Percentiles rank a stretch among this genome's conserved stretches.
Evolutionary conservation across 2,797 vertebrate species (phyloP).

Genomic region (Pseudochromis fuscus): DNA sequence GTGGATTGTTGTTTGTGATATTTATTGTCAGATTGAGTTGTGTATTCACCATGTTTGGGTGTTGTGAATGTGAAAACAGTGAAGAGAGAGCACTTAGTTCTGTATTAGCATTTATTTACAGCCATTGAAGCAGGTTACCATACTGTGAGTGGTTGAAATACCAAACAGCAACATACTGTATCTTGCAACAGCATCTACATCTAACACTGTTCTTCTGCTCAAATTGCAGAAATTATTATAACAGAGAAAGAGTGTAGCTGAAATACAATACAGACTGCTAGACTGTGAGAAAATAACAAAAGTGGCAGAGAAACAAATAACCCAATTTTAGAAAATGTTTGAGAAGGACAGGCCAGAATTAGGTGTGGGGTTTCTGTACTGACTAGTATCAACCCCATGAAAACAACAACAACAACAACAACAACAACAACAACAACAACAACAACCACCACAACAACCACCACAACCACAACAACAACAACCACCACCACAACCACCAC

Average conservation of each 20-base stretch:
- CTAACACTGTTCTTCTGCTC: neutral
- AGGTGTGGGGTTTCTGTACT: constrained; percentile 2
- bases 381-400: constrained; percentile 13
- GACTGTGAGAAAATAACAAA: constrained; percentile 7
- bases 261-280: neutral
- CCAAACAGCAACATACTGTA: neutral
- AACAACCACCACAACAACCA: no score
- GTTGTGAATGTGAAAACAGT: neutral
- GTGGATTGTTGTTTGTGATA: neutral
- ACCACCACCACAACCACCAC: no score
- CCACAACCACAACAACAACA: no score
- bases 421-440: no score
- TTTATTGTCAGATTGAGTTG: neutral
- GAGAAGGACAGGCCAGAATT: constrained; percentile 1
- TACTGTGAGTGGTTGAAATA: neutral
- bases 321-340: constrained; percentile 1
- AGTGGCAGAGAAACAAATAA: neutral
- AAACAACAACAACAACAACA: no score
- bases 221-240: neutral
- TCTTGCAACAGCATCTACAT: no score
- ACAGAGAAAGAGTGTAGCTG: neutral
- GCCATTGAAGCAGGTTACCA: neutral
- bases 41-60: neutral
- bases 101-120: neutral
- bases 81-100: neutral